A percentile compares a stretch with the other conserved stretches of the same genome.
These are phyloP conservation scores for Capreolus pygargus DNA, from an alignment of 2,113 vertebrate genomes.

Conservation along the genomic window DNA sequence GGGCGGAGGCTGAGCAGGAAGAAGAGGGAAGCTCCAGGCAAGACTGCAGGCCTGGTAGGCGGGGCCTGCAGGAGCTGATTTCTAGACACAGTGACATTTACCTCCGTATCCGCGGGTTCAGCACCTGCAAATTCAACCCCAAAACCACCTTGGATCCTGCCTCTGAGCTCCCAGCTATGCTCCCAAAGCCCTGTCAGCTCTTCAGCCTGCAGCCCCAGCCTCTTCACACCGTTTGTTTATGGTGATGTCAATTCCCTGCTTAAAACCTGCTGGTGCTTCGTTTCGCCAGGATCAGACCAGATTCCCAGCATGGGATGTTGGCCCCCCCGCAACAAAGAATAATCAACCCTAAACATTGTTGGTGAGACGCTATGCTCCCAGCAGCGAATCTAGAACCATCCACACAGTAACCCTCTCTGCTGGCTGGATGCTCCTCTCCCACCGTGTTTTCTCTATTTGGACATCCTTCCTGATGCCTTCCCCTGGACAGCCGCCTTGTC, in stretches of 20 bases:
- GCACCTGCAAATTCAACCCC: not conserved
- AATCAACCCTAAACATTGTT: too few species aligned
- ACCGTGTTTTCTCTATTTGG: not conserved
- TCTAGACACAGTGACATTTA: not conserved
- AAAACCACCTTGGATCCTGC: not conserved
- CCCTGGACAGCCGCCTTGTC: not conserved
- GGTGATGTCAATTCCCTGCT: not conserved
- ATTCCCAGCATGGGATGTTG: not conserved
- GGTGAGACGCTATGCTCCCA: too few species aligned
- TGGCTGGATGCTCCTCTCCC: not conserved
- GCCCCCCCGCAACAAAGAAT: too few species aligned
- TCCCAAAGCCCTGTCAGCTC: not conserved
- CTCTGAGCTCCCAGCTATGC: not conserved
- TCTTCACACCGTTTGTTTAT: not conserved
- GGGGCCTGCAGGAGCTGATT: not conserved
- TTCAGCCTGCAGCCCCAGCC: not conserved
- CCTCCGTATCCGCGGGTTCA: accelerated
- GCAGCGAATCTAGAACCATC: too few species aligned
- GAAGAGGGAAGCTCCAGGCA: not conserved
- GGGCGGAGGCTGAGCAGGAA: not conserved
- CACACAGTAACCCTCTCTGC: too few species aligned
- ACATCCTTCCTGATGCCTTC: not conserved
- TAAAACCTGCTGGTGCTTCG: accelerated
- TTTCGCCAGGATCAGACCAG: not conserved
- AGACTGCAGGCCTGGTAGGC: not conserved